Percentiles rank a stretch among this genome's conserved stretches.
phyloP scores from a whole-genome alignment of 2,113 vertebrate species.

The Microtus pennsylvanicus region DNA sequence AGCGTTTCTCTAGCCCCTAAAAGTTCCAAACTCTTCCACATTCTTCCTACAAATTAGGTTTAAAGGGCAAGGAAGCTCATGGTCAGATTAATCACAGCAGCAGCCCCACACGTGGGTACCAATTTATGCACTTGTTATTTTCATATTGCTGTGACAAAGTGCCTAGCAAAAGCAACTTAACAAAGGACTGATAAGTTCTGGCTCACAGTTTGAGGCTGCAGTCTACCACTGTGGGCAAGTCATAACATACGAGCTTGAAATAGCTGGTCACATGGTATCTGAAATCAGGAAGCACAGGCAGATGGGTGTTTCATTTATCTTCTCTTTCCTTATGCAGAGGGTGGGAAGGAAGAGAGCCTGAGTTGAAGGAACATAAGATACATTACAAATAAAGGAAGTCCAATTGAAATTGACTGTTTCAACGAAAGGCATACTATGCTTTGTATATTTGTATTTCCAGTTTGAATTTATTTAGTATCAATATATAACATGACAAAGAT shows the following conservation, averaged over 20 bases:
- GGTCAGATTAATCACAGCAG: not conserved
- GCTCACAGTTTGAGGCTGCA: not conserved
- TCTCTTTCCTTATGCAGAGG: not conserved
- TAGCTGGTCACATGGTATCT: not conserved
- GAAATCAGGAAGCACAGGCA: not conserved
- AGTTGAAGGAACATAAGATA: not conserved
- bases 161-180: not conserved
- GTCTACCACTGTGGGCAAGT: accelerated
- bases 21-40: not conserved
- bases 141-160: not conserved
- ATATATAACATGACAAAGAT: not conserved
- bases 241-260: not conserved
- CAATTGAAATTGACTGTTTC: not conserved
- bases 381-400: not conserved
- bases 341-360: not conserved
- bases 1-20: not conserved
- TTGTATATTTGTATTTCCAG: constrained; percentile 29
- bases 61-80: not conserved
- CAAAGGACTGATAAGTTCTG: too few relatives aligned
- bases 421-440: not conserved
- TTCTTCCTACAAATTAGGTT: not conserved
- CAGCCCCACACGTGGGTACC: not conserved
- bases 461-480: constrained; percentile 10
- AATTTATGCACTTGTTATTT: not conserved
- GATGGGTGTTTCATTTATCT: not conserved